Conservation (phyloP, 1,140 invertebrate genomes). For the Temnothorax nylanderi region DNA sequence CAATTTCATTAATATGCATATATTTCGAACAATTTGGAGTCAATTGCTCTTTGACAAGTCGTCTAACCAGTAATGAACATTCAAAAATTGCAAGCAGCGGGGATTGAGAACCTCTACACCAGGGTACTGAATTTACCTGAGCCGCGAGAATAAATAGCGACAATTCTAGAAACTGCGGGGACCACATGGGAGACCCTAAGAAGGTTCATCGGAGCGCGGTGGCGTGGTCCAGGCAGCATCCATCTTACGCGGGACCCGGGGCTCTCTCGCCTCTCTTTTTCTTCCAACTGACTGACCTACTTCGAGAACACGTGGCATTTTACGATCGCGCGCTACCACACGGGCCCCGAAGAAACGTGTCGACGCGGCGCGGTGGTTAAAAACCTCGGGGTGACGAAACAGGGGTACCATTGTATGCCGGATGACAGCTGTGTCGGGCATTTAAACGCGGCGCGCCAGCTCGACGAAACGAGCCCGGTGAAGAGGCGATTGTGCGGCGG, state of each 20-base stretch:
- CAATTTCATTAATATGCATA: background rate
- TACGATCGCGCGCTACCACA: constrained; percentile 61
- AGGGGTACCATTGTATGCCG: constrained; percentile 69
- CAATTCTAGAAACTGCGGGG: constrained; percentile 30
- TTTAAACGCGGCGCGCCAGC: constrained; percentile 52
- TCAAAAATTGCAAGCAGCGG: background rate
- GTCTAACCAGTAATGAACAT: no score
- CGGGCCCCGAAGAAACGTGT: constrained; percentile 51
- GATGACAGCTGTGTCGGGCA: constrained; percentile 67
- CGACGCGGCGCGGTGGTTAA: constrained; percentile 62
- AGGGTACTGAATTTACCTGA: constrained; percentile 19
- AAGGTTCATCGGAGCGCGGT: constrained; percentile 27
- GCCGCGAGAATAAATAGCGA: constrained; percentile 34
- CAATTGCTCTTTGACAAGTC: background rate
- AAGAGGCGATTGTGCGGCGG: constrained; percentile 57
- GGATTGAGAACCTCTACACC: background rate
- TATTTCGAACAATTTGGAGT: background rate
- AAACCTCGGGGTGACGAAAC: constrained; percentile 61
- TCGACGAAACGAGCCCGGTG: constrained; percentile 36
- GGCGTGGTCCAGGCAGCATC: constrained; percentile 20
- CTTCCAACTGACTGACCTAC: constrained; percentile 58
- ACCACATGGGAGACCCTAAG: background rate
- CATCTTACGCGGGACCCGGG: constrained; percentile 24
- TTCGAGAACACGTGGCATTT: constrained; percentile 65
- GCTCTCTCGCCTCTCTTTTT: constrained; percentile 35